Evolutionary conservation across 2,888 invertebrate genomes (phyloP).

Genomic region (Ochropacha duplaris): DNA sequence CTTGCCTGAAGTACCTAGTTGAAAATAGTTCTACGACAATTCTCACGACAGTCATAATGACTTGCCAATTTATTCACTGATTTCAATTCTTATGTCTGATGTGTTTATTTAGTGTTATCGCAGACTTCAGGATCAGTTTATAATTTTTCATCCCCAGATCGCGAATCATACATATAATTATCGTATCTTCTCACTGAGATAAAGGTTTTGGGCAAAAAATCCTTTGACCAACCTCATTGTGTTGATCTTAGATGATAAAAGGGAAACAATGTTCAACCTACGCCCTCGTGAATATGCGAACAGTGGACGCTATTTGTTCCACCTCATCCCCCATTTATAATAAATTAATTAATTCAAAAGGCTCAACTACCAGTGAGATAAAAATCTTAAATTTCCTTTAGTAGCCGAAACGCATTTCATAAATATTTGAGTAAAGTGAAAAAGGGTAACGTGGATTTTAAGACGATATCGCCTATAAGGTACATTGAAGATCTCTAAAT

Average conservation of each 20-base stretch:
- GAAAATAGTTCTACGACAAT: too few relatives aligned
- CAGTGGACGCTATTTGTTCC: conserved; percentile 15
- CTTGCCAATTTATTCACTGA: not conserved
- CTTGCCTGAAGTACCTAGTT: too few relatives aligned
- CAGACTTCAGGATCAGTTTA: too few relatives aligned
- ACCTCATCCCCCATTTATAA: conserved; percentile 14
- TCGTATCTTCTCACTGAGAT: not conserved
- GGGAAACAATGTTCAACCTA: conserved; percentile 18
- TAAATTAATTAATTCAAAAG: conserved; percentile 15
- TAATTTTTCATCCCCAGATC: too few relatives aligned
- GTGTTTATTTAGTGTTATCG: too few relatives aligned
- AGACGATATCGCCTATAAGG: too few relatives aligned
- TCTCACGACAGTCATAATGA: too few relatives aligned
- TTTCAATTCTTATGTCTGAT: too few relatives aligned
- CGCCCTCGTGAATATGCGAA: conserved; percentile 28
- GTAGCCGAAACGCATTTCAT: not conserved
- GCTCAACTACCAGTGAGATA: not conserved
- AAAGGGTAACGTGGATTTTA: too few relatives aligned
- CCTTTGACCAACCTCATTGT: conserved; percentile 1
- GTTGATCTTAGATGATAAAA: conserved; percentile 7
- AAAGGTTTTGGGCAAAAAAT: not conserved
- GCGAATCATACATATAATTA: not conserved
- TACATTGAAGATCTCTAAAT: too few relatives aligned
- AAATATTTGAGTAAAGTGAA: not conserved
- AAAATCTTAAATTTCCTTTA: not conserved